phyloP scores from a whole-genome alignment of 2,888 invertebrate species.

The Pedicia rivosa region DNA sequence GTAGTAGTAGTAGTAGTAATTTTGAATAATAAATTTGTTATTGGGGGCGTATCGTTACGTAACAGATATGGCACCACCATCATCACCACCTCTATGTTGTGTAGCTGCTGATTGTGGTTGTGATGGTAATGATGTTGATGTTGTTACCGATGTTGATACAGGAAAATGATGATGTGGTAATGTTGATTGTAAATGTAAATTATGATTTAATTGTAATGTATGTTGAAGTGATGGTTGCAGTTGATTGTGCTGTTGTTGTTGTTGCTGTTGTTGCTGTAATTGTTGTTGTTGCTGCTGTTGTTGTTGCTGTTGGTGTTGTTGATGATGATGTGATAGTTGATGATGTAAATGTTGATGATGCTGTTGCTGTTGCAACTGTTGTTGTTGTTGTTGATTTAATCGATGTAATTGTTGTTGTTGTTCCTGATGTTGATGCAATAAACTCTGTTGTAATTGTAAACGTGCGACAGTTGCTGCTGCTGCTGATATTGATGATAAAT shows the following conservation, averaged over 20 bases:
- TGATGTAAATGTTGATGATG: constrained; percentile 7
- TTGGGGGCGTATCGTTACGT: constrained; percentile 23
- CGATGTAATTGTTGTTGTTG: not conserved
- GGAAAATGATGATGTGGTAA: too few relatives aligned
- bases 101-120: constrained; percentile 6
- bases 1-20: too few relatives aligned
- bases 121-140: constrained; percentile 9
- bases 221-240: constrained; percentile 20
- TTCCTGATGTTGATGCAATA: constrained; percentile 5
- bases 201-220: constrained; percentile 6
- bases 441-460: constrained; percentile 6
- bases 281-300: constrained; percentile 9
- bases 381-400: too few relatives aligned
- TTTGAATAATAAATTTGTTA: too few relatives aligned
- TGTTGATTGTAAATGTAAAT: too few relatives aligned
- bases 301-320: constrained; percentile 6
- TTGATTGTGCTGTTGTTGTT: constrained; percentile 12
- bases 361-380: constrained; percentile 7
- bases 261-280: constrained; percentile 16
- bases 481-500: constrained; percentile 7
- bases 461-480: constrained; percentile 3
- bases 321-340: constrained; percentile 6
- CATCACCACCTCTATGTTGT: constrained; percentile 17
- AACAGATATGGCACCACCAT: constrained; percentile 28
- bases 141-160: constrained; percentile 10